Conservation (phyloP, 2,113 vertebrate species). For the Stercorarius parasiticus region DNA sequence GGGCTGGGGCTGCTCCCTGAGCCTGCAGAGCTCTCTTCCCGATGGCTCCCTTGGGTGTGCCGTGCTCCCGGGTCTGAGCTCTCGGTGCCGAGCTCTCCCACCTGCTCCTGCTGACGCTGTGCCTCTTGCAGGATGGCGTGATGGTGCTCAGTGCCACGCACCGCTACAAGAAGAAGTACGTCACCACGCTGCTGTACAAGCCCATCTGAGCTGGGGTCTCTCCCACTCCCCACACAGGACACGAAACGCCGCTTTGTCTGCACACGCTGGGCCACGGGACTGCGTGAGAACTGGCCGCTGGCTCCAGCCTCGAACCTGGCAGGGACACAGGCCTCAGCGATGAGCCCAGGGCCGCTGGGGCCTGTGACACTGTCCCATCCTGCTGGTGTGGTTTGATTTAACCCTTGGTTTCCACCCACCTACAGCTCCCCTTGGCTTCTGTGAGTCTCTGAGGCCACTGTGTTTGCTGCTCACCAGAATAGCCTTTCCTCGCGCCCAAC, state of each 20-base stretch:
- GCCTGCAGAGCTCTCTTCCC: not conserved
- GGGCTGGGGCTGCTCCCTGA: not conserved
- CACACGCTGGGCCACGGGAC: constrained; percentile 39
- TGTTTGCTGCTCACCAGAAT: constrained; percentile 24
- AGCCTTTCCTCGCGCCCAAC: not conserved
- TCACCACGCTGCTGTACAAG: constrained; percentile 87
- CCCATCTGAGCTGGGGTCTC: constrained; percentile 62
- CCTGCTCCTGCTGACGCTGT: accelerated
- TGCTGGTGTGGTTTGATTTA: constrained; percentile 67
- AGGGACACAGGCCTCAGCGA: not conserved
- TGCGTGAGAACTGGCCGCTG: constrained; percentile 28
- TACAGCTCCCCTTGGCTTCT: constrained; percentile 47
- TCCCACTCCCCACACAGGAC: not conserved
- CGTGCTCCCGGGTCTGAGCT: not conserved
- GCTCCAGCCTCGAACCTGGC: not conserved
- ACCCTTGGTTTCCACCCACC: not conserved
- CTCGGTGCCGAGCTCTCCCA: not conserved
- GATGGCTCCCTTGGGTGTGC: not conserved
- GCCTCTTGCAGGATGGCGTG: constrained; percentile 85
- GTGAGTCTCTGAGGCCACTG: not conserved
- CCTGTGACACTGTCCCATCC: constrained; percentile 51
- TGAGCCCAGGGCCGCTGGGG: not conserved
- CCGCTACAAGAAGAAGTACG: constrained; percentile 98
- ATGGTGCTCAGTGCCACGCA: constrained; percentile 98
- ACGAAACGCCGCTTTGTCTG: constrained; percentile 47